Evolutionary conservation across 2,888 invertebrate genomes (phyloP), one percentile per base, ranked within the genome.

Genomic region (Phengaris arion): DNA sequence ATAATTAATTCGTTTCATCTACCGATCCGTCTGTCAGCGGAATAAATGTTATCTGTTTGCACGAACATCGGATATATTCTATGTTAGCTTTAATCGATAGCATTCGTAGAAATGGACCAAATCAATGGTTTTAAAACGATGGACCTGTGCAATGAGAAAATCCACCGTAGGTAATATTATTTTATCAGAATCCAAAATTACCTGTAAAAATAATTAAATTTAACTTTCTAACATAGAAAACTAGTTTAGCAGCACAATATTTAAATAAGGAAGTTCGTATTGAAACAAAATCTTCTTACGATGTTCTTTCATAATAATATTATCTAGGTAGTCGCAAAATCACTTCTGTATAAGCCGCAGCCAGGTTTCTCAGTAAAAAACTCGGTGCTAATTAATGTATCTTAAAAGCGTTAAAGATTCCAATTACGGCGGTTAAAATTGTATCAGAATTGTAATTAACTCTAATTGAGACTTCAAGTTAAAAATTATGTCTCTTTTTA

Each of bases 21-120:
- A 69, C 75, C 75, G 75, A 75, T 69, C 48, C 55, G 68, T 48
- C 57, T 55, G 69, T 55, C 54, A 69, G 75, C 68, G 22, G 35
- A 72, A 75, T 75, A 75, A 75, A 69, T 52, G 55, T 13, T 64
- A 51, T 68, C 9, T 13, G 51, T 35, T 22, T 54, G 6, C 68
- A 68, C n/a, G 45, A 68, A 68, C 45, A 45, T 68, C 74, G 12
- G 52, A 54, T 68, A 68, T 52, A 8, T 45, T n/a, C 55, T 9
- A 82, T 83, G 81, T 48, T 81, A 59, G 59, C 64, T 64, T 45
- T 10, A 35, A 64, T 64, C 35, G 13, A 12, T 13, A 6, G 35
- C 12, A 64, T 6, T 64, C 52, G 13, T 45, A 45, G 7, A 64
- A 45, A 64, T 64, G 12, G 22, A 22, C 59, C 9, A 45, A 59